Conservation (phyloP, 1,140 invertebrate genomes). For the Drosophila pseudoananassae region DNA sequence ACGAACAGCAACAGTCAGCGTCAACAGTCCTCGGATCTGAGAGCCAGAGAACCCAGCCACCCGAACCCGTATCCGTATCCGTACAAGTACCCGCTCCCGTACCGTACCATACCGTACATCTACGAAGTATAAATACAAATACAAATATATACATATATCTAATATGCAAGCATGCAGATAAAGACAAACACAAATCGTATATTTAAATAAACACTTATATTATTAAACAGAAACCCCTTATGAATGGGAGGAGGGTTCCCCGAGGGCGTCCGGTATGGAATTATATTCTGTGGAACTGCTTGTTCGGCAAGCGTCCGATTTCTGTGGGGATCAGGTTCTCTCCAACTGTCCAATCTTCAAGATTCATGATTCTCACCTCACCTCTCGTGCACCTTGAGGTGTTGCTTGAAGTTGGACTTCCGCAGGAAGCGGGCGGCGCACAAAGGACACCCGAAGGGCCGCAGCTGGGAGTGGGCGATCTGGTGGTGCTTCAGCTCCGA, state of each 20-base stretch:
- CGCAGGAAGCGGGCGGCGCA: conserved; percentile 92
- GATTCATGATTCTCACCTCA: neutral
- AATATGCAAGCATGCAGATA: conserved; percentile 60
- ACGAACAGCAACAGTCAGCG: conserved; percentile 29
- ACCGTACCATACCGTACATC: conserved; percentile 18
- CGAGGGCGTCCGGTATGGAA: neutral
- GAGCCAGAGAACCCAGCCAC: conserved; percentile 17
- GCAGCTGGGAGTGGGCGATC: conserved; percentile 91
- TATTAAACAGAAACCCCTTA: conserved; percentile 12
- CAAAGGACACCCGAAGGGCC: conserved; percentile 89
- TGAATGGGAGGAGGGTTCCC: neutral
- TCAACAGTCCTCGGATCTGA: conserved; percentile 23
- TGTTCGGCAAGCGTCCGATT: too few relatives aligned
- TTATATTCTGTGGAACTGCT: neutral
- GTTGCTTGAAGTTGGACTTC: conserved; percentile 94
- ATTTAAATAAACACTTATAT: conserved; percentile 61
- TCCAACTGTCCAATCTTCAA: neutral
- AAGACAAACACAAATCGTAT: conserved; percentile 54
- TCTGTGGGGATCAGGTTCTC: too few relatives aligned
- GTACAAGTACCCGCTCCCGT: conserved; percentile 29
- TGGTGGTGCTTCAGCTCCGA: conserved; percentile 85
- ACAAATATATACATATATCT: conserved; percentile 58
- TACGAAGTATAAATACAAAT: conserved; percentile 51
- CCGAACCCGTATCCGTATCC: too few relatives aligned
- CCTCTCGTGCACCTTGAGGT: conserved; percentile 90